Base-by-base conservation (phyloP, 2,113 vertebrate genomes). In the Salvelinus sp. region DNA sequence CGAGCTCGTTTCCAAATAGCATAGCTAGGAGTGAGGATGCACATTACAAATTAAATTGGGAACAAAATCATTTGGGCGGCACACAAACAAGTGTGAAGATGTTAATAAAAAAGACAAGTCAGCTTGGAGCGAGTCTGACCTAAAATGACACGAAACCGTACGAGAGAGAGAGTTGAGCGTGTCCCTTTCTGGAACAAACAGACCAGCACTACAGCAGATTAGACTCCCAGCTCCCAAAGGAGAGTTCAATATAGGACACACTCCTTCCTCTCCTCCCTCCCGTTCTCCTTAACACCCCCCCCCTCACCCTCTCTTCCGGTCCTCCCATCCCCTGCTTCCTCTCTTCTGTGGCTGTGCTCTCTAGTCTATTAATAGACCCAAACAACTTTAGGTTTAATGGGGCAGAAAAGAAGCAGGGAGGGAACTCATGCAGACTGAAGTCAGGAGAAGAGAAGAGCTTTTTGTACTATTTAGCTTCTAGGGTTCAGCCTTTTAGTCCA, bases 181-280 rank as follows among this genome's bases (percentile, higher is more conserved):
- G 89, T 86, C 87, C 38, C 66, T 68, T 7, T 86, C 85, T 81
- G 82, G 83, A 86, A 84, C 81, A 88, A 88, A 88, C 79, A 89
- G 83, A 75, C 57, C 84, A 80, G 79, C 79, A 60, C 84, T 76
- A 79, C 88, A 90, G 84, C 81, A 87, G 87, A 90, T 89, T 88
- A 85, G 86, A 82, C 82, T 79, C 76, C 54, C 38, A 77, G 68
- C 86, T 90, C 89, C 86, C 82, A 74, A 78, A 83, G 90, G 87
- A 82, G 77, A 81, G 82, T 90, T 92, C 83, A 82, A 91, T 88
- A 85, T 92, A 91, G 91, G 90, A 90, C 91, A 87, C 88, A 87
- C 86, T 66, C 33, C 44, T 83, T 83, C 87, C 65, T 33, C 44
- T 82, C 82, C 87, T 87, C 85, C 80, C 85, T 88, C 16, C 50